Conservation (phyloP, 2,113 vertebrate genomes). For the Garra rufa region DNA sequence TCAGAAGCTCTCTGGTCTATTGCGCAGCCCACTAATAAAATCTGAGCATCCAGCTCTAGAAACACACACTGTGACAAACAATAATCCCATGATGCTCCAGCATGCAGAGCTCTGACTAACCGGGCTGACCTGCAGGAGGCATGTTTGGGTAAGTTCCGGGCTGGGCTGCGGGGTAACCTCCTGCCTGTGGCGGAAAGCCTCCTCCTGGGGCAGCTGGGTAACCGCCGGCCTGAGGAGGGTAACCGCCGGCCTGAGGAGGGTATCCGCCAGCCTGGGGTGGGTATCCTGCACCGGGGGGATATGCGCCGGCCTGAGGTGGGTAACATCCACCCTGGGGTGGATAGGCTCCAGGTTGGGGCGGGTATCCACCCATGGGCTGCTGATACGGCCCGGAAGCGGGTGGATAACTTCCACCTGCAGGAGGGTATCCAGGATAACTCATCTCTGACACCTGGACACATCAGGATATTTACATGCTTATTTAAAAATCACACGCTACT, state of each 20-base stretch:
- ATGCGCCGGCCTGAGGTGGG: conserved; percentile 51
- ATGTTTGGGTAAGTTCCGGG: conserved; percentile 60
- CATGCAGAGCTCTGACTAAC: not conserved
- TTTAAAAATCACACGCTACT: too few relatives aligned
- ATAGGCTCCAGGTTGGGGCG: conserved; percentile 58
- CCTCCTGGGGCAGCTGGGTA: conserved; percentile 57
- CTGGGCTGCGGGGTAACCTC: conserved; percentile 72
- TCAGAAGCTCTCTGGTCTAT: not conserved
- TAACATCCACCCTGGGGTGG: conserved; percentile 54
- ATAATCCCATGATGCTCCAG: too few relatives aligned
- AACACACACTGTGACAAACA: too few relatives aligned
- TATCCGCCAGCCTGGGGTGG: conserved; percentile 54
- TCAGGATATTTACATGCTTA: conserved; percentile 12
- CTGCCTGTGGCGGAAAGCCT: conserved; percentile 54
- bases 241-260: too few relatives aligned
- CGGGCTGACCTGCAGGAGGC: conserved; percentile 67
- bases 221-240: conserved; percentile 34
- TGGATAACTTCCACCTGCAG: conserved; percentile 73
- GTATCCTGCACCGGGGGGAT: conserved; percentile 54
- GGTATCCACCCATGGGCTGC: conserved; percentile 65
- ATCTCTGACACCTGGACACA: conserved; percentile 78
- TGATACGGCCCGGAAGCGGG: conserved; percentile 74
- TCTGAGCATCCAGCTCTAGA: not conserved
- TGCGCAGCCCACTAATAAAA: not conserved
- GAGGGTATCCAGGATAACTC: conserved; percentile 93